Conservation (phyloP, 2,113 vertebrate genomes). For the Entosphenus tridentatus region DNA sequence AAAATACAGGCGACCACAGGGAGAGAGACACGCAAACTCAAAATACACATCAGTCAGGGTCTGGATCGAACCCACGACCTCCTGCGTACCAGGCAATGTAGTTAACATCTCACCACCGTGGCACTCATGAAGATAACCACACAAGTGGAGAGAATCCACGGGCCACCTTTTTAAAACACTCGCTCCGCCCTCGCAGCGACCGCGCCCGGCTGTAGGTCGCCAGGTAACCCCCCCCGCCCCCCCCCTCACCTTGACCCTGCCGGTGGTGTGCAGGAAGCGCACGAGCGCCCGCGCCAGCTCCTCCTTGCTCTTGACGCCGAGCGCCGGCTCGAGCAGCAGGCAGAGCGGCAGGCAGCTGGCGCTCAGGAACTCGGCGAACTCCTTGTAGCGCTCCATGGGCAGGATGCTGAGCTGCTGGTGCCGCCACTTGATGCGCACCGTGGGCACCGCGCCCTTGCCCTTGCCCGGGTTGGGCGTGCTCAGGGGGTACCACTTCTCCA, state of each 20-base stretch:
- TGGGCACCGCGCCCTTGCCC: slow-evolving; percentile 52
- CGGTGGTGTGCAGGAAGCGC: slow-evolving; percentile 87
- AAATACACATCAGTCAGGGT: too few relatives aligned
- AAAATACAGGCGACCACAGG: too few relatives aligned
- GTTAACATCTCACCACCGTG: too few relatives aligned
- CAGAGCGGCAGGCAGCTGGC: slow-evolving; percentile 68
- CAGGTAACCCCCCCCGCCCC: too few relatives aligned
- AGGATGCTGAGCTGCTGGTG: slow-evolving; percentile 75
- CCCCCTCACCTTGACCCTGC: slow-evolving; percentile 57
- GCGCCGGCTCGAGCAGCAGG: slow-evolving; percentile 75
- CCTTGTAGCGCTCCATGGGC: slow-evolving; percentile 97
- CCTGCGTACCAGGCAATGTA: background rate
- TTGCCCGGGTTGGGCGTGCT: slow-evolving; percentile 75
- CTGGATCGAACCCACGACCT: background rate
- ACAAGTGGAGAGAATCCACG: too few relatives aligned
- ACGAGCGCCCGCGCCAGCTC: slow-evolving; percentile 83
- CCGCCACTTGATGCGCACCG: slow-evolving; percentile 73
- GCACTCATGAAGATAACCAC: too few relatives aligned
- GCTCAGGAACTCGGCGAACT: slow-evolving; percentile 88
- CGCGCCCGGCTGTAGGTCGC: too few relatives aligned
- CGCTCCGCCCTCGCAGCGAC: too few relatives aligned
- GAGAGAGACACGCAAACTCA: too few relatives aligned
- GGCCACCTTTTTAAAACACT: too few relatives aligned
- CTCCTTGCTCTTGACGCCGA: slow-evolving; percentile 81
- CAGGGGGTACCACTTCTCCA: slow-evolving; percentile 89